Percentiles rank a stretch among this genome's conserved stretches.
These are phyloP conservation scores for Ptilorrhoa leucosticta DNA, from an alignment of 2,113 vertebrate species.

Conservation along the genomic window DNA sequence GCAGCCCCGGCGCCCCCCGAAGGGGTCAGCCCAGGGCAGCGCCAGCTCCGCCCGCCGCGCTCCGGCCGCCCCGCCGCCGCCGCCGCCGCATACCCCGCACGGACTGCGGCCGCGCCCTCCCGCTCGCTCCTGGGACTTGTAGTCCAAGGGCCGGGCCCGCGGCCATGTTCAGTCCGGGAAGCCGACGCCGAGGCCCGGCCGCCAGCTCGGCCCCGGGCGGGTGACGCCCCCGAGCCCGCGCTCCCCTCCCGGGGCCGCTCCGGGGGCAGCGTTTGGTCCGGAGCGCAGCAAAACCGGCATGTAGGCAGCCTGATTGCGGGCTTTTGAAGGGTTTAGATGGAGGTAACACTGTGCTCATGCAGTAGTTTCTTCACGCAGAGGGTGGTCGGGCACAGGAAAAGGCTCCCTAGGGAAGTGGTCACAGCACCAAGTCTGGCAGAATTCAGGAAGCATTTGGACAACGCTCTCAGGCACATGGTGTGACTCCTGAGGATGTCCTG, in stretches of 20 bases:
- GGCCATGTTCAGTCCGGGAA: neutral
- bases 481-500: neutral
- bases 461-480: rapidly evolving
- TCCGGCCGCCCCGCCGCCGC: neutral
- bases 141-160: neutral
- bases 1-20: neutral
- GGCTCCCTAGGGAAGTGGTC: neutral
- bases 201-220: neutral
- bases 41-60: constrained; percentile 4
- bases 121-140: constrained; percentile 17
- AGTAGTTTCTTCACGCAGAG: neutral
- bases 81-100: neutral
- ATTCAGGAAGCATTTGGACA: neutral
- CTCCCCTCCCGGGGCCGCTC: rapidly evolving
- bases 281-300: rapidly evolving
- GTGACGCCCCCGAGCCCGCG: neutral
- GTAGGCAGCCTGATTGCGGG: rapidly evolving
- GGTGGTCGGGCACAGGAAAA: neutral
- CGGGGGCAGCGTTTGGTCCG: rapidly evolving
- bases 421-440: too few species aligned
- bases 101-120: neutral
- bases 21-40: constrained; percentile 20
- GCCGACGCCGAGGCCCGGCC: neutral
- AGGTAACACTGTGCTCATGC: rapidly evolving
- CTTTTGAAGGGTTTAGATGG: neutral